Evolutionary conservation across 2,888 invertebrate species (phyloP), one percentile per base, ranked within the genome.

Genomic region (Acleris emargana): DNA sequence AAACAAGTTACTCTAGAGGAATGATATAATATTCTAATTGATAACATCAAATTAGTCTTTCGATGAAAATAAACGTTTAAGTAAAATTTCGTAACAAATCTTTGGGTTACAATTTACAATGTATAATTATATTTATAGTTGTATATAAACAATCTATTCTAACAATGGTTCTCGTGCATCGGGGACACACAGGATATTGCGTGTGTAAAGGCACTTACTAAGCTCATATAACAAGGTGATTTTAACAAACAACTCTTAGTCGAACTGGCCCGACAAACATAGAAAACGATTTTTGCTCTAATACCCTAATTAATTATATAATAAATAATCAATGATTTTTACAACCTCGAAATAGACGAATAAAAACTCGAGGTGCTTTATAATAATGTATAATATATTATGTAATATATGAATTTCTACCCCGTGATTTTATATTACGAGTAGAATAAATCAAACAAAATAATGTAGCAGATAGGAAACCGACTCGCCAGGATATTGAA

Each of bases 61-160:
- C 66, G 66, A 61, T 66, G 60, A 66, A 57, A 60, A 57, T 47
- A 61, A 66, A 57, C 55, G 47, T 59, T 67, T 67, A 61, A 61
- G 51, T 66, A 62, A 63, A 67, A 50, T 63, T 62, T 67, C 54
- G 62, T 59, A 67, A 64, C 68, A 71, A 73, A 71, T 75, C 76
- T 76, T 78, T 76, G 76, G 77, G 68, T 72, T 70, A 68, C 49
- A 60, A 55, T 32, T 47, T 60, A 64, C 47, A 25, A 47, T 50
- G 42, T 62, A 55, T 32, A 32, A 32, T 28, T 54, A 54, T 18
- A 25, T 54, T 47, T 62, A 55, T 20, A 47, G n/a, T 57, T 25
- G 28, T 25, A 54, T 28, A 32, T 62, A 22, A 22, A 57, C 11
- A 4, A 32, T 32, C 22, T 58, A 59, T 18, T 59, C 50, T 55